phyloP scores from a whole-genome alignment of 2,888 invertebrate genomes.

The Sminthurides aquaticus region DNA sequence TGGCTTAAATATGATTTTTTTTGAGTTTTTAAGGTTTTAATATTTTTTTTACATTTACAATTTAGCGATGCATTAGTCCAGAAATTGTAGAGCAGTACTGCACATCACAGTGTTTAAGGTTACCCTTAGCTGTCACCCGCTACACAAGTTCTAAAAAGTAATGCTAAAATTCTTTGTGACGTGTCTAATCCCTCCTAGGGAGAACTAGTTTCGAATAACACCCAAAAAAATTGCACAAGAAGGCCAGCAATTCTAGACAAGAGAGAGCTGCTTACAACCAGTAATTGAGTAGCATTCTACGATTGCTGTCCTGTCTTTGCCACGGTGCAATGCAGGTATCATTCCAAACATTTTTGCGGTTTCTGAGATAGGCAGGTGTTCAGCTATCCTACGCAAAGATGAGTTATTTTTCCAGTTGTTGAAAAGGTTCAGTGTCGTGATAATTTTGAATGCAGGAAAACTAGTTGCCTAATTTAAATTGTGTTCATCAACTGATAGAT shows the following conservation, averaged over 20 bases:
- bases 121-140: neutral
- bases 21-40: neutral
- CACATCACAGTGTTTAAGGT: neutral
- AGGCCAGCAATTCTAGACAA: neutral
- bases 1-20: too few species aligned
- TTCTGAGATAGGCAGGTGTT: neutral
- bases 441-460: too few species aligned
- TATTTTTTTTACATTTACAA: neutral
- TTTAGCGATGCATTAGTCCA: neutral
- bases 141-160: neutral
- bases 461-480: too few species aligned
- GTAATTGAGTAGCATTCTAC: neutral
- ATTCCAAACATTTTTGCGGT: neutral
- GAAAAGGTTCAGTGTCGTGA: too few species aligned
- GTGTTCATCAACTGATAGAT: too few species aligned
- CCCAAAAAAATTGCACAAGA: neutral
- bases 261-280: neutral
- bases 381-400: neutral
- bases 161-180: neutral
- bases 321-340: neutral
- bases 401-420: too few species aligned
- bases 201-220: constrained; percentile 20
- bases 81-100: constrained; percentile 4
- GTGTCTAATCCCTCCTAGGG: constrained; percentile 17
- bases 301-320: neutral